phyloP scores from a whole-genome alignment of 2,113 vertebrate genomes.

The Nerophis lumbriciformis region DNA sequence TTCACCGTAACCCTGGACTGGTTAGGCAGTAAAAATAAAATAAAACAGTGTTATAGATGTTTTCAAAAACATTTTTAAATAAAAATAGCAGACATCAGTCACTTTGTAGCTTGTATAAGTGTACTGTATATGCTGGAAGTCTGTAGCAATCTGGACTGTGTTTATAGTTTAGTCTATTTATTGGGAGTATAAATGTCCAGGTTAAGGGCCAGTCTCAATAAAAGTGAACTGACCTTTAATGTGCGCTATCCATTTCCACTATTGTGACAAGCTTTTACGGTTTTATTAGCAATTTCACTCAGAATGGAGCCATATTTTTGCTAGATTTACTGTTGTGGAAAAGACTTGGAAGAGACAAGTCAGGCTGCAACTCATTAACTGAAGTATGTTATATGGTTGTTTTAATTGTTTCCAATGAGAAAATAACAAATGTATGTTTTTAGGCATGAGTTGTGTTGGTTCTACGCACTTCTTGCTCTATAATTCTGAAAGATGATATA shows the following conservation, averaged over 20 bases:
- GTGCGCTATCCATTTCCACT: slow-evolving; percentile 1
- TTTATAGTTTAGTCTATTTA: slow-evolving; percentile 2
- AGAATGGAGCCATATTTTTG: neutral
- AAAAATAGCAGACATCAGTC: neutral
- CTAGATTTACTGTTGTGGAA: neutral
- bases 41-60: neutral
- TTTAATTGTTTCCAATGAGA: neutral
- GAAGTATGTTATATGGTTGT: neutral
- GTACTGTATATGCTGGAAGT: neutral
- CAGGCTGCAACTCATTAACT: neutral
- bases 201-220: slow-evolving; percentile 6
- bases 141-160: neutral
- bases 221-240: slow-evolving; percentile 9
- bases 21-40: too few species aligned
- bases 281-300: slow-evolving; percentile 2
- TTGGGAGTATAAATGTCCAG: slow-evolving; percentile 5
- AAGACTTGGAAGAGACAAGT: neutral
- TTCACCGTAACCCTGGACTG: too few species aligned
- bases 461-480: neutral
- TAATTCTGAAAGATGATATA: neutral
- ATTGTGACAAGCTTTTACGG: neutral
- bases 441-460: neutral
- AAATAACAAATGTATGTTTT: neutral
- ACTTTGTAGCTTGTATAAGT: neutral
- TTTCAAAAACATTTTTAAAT: neutral